Conservation (phyloP, 1,140 invertebrate genomes). For the Danaus melanippus region DNA sequence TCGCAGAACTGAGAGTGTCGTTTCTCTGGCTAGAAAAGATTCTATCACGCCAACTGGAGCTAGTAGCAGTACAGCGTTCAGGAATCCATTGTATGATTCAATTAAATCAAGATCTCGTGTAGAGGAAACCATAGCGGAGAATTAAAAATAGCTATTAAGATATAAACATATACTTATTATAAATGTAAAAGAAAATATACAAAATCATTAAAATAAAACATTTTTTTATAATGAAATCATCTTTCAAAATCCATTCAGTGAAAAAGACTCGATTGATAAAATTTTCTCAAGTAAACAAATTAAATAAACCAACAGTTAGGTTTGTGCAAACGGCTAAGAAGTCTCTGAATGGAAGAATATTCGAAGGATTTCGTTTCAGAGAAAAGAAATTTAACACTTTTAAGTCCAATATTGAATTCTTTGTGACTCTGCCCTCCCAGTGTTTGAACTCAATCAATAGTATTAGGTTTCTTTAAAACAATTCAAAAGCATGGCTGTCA, state of each 20-base stretch:
- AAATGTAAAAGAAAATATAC: too few species aligned
- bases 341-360: constrained; percentile 17
- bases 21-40: constrained; percentile 55
- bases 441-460: constrained; percentile 38
- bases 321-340: constrained; percentile 13
- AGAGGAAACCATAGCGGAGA: constrained; percentile 25
- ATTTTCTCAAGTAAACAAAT: constrained; percentile 17
- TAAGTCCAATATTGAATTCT: constrained; percentile 20
- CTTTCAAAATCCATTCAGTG: constrained; percentile 13
- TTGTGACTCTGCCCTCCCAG: constrained; percentile 20
- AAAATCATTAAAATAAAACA: too few species aligned
- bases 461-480: constrained; percentile 39
- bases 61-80: constrained; percentile 38
- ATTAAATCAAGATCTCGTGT: constrained; percentile 44
- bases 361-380: constrained; percentile 11
- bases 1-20: constrained; percentile 51
- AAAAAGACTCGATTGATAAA: constrained; percentile 11
- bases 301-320: constrained; percentile 17
- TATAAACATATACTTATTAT: too few species aligned
- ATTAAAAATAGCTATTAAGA: constrained; percentile 1
- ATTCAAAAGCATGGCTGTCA: constrained; percentile 37
- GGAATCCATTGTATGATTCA: constrained; percentile 59
- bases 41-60: constrained; percentile 28
- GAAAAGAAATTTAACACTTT: constrained; percentile 15
- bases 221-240: too few species aligned